These are phyloP conservation scores for Scaptomyza flava DNA, from an alignment of 2,888 invertebrate species.

Conservation along the genomic window DNA sequence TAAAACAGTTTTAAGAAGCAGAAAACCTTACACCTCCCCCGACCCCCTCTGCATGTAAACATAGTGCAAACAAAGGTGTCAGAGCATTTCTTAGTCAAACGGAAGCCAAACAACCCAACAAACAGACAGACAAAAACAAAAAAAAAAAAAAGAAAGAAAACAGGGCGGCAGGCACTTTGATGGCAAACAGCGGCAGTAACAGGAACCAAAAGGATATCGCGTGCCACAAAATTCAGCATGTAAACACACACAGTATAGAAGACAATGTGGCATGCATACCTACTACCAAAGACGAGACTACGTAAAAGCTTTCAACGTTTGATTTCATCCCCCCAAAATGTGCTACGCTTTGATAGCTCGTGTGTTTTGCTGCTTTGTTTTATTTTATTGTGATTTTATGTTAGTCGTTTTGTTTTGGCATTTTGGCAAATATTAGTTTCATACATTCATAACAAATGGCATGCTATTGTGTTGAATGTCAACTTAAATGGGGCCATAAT, in stretches of 20 bases:
- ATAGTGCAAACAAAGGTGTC: slow-evolving; percentile 45
- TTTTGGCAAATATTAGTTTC: slow-evolving; percentile 75
- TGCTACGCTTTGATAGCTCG: slow-evolving; percentile 23
- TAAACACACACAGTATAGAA: slow-evolving; percentile 53
- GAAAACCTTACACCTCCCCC: background rate
- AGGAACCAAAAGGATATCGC: slow-evolving; percentile 76
- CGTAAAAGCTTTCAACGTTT: slow-evolving; percentile 62
- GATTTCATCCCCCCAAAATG: slow-evolving; percentile 33
- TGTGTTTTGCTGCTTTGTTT: slow-evolving; percentile 43
- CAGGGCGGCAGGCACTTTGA: slow-evolving; percentile 37
- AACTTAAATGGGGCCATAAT: slow-evolving; percentile 3
- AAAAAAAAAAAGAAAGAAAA: slow-evolving; percentile 7
- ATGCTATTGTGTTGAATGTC: slow-evolving; percentile 44
- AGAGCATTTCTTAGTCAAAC: slow-evolving; percentile 57
- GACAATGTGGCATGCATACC: slow-evolving; percentile 32
- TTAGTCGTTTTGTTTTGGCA: slow-evolving; percentile 61
- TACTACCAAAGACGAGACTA: slow-evolving; percentile 12
- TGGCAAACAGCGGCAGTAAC: slow-evolving; percentile 53
- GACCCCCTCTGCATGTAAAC: slow-evolving; percentile 4
- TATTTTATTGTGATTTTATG: slow-evolving; percentile 71
- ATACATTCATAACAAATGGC: slow-evolving; percentile 52
- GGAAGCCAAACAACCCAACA: slow-evolving; percentile 51
- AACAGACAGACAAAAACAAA: slow-evolving; percentile 28
- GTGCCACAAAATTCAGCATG: slow-evolving; percentile 74
- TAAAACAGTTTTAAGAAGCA: slow-evolving; percentile 25